phyloP scores from a whole-genome alignment of 2,113 vertebrate genomes.

The Saimiri boliviensis region DNA sequence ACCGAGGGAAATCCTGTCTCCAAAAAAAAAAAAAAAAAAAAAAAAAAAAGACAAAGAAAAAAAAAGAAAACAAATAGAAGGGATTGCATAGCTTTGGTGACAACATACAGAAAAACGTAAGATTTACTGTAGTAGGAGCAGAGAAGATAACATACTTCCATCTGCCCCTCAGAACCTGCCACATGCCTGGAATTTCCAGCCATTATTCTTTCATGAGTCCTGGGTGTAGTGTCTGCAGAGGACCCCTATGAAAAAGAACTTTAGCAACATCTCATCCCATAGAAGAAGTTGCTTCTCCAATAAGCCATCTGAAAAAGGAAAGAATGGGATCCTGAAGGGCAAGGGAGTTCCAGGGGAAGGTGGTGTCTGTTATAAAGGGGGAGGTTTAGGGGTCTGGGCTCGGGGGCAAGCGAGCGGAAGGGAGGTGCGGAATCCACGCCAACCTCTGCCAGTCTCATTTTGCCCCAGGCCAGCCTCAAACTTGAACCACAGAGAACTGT shows the following conservation, averaged over 20 bases:
- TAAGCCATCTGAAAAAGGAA: neutral
- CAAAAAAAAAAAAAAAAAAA: neutral
- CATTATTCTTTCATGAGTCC: neutral
- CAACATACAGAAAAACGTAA: neutral
- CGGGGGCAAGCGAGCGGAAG: neutral
- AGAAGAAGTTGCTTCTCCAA: neutral
- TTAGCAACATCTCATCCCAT: neutral
- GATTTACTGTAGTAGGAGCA: neutral
- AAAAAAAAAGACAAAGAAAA: neutral
- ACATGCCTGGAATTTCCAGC: neutral
- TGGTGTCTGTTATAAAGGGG: neutral
- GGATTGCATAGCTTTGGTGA: too few species aligned
- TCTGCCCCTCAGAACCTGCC: neutral
- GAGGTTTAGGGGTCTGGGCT: neutral
- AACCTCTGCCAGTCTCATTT: neutral
- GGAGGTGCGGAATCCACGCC: neutral
- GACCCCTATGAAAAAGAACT: neutral
- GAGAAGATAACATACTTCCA: neutral
- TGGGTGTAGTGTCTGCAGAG: neutral
- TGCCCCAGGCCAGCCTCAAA: constrained; percentile 4
- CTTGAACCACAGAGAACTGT: constrained; percentile 45
- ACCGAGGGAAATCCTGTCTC: neutral
- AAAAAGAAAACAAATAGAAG: neutral
- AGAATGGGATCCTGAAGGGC: neutral
- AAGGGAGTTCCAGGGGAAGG: neutral